phyloP scores from a whole-genome alignment of 2,113 vertebrate species.

The Suricata suricatta region DNA sequence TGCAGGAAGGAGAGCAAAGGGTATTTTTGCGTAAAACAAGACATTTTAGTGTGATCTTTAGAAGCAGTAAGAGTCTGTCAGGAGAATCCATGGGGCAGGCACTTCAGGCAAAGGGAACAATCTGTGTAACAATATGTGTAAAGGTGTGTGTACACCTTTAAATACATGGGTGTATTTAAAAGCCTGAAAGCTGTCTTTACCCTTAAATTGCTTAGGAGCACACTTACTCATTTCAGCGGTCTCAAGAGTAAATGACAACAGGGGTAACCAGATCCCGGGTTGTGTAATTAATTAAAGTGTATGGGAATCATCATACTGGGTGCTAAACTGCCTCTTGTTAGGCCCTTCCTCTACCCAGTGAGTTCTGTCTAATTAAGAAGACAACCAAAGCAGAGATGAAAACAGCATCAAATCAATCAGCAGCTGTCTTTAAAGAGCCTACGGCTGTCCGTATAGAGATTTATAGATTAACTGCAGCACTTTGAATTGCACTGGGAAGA shows the following conservation, averaged over 20 bases:
- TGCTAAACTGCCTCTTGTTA: constrained; percentile 12
- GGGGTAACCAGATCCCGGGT: neutral
- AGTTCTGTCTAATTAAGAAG: constrained; percentile 27
- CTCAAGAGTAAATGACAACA: neutral
- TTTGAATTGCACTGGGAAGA: neutral
- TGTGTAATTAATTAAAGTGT: constrained; percentile 12
- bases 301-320: neutral
- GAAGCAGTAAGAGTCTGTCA: neutral
- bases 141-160: neutral
- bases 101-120: neutral
- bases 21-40: neutral
- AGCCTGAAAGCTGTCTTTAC: neutral
- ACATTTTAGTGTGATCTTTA: neutral
- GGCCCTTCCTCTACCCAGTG: neutral
- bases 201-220: neutral
- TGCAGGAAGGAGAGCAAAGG: neutral
- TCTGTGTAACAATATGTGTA: neutral
- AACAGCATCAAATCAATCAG: constrained; percentile 37
- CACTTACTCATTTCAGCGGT: neutral
- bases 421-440: neutral
- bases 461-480: constrained; percentile 47
- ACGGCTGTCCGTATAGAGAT: neutral
- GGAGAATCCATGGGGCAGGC: neutral
- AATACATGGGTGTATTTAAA: neutral
- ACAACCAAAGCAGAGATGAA: neutral